A percentile compares a stretch with the other conserved stretches of the same genome.
phyloP scores from a whole-genome alignment of 2,888 invertebrate genomes.

The Xestia xanthographa region DNA sequence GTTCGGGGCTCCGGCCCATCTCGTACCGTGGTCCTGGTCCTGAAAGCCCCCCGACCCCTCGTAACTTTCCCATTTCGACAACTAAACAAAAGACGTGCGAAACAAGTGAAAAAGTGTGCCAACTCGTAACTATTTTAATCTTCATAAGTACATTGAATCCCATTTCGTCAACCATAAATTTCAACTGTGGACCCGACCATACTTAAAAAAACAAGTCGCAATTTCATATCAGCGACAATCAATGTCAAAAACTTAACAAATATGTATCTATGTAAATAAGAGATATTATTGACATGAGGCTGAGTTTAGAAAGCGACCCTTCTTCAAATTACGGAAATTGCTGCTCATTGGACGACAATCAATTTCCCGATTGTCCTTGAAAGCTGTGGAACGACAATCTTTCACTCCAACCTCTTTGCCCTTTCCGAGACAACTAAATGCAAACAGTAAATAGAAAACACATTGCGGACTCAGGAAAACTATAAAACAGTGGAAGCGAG shows the following conservation, averaged over 20 bases:
- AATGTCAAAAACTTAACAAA: not conserved
- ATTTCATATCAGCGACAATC: not conserved
- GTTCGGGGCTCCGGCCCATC: too few species aligned
- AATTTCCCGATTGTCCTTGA: not conserved
- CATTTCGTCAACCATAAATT: too few species aligned
- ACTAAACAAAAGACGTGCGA: too few species aligned
- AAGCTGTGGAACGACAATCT: not conserved
- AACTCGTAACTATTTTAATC: too few species aligned
- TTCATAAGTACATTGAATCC: too few species aligned
- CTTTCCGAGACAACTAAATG: conserved; percentile 28
- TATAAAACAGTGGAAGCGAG: conserved; percentile 54
- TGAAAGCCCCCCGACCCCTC: too few species aligned
- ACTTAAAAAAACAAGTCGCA: not conserved
- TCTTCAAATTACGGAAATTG: not conserved
- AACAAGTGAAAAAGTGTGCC: too few species aligned
- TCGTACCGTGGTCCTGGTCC: too few species aligned
- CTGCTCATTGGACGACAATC: not conserved
- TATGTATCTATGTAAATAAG: not conserved
- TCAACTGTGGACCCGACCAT: not conserved
- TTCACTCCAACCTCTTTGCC: conserved; percentile 19
- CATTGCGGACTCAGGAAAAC: conserved; percentile 48
- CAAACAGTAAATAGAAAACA: conserved; percentile 33
- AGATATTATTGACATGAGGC: not conserved
- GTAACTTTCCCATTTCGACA: too few species aligned
- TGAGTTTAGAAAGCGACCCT: not conserved